Conservation (phyloP, 2,888 invertebrate genomes). For the Sminthurides aquaticus region DNA sequence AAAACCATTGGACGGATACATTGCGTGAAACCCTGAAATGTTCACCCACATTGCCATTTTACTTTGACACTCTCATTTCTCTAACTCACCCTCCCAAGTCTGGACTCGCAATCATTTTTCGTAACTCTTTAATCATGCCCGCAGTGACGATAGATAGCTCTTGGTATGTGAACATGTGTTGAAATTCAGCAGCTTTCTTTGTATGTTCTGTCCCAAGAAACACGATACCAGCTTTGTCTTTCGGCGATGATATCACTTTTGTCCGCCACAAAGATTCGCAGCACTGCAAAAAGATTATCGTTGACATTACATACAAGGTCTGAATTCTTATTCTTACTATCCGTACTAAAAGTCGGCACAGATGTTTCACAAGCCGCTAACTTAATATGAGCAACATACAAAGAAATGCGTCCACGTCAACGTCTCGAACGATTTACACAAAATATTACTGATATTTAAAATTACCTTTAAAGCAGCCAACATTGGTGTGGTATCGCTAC, state of each 20-base stretch:
- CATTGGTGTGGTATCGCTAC: constrained; percentile 30
- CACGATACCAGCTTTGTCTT: constrained; percentile 34
- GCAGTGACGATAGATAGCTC: constrained; percentile 31
- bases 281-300: constrained; percentile 26
- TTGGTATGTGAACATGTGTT: constrained; percentile 33
- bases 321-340: not conserved
- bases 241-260: constrained; percentile 34
- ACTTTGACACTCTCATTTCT: too few relatives aligned
- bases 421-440: too few relatives aligned
- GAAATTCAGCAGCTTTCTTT: constrained; percentile 28
- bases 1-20: not conserved
- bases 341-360: not conserved
- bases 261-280: constrained; percentile 35
- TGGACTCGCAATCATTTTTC: constrained; percentile 23
- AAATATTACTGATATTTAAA: too few relatives aligned
- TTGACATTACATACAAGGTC: too few relatives aligned
- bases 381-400: too few relatives aligned
- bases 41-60: too few relatives aligned
- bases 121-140: constrained; percentile 31
- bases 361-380: too few relatives aligned
- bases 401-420: too few relatives aligned
- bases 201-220: constrained; percentile 33
- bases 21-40: too few relatives aligned
- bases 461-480: constrained; percentile 36
- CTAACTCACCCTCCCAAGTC: constrained; percentile 33